phyloP scores from a whole-genome alignment of 2,797 vertebrate genomes.

The Tachyglossus aculeatus region DNA sequence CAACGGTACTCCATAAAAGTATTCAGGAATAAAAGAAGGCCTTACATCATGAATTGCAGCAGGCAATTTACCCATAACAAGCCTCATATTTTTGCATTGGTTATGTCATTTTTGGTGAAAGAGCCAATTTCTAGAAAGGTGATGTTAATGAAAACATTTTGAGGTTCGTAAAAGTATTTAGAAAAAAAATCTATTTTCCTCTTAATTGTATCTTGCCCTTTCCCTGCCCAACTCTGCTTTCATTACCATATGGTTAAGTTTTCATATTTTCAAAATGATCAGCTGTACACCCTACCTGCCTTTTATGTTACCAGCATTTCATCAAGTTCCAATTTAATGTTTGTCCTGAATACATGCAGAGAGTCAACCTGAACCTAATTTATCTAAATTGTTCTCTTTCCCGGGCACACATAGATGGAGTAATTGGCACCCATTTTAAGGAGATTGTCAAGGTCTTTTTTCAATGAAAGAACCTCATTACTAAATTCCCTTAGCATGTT shows the following conservation, averaged over 20 bases:
- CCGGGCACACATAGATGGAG: constrained; percentile 57
- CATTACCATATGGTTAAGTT: constrained; percentile 37
- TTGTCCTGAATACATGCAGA: constrained; percentile 54
- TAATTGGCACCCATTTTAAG: constrained; percentile 70
- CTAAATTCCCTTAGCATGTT: constrained; percentile 55
- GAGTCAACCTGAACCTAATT: constrained; percentile 68
- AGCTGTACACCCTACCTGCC: constrained; percentile 52
- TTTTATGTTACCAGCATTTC: constrained; percentile 61
- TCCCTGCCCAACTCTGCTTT: constrained; percentile 64
- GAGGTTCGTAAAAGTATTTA: constrained; percentile 36
- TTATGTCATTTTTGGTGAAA: constrained; percentile 71
- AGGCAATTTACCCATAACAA: constrained; percentile 68
- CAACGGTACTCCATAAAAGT: constrained; percentile 64
- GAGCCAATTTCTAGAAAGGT: constrained; percentile 67
- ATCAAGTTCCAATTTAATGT: constrained; percentile 65
- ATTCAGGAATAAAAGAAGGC: constrained; percentile 61
- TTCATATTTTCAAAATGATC: constrained; percentile 58
- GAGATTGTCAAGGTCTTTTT: constrained; percentile 63
- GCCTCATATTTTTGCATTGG: constrained; percentile 71
- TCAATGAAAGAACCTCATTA: constrained; percentile 55
- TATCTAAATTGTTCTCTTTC: constrained; percentile 64
- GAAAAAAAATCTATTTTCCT: constrained; percentile 13
- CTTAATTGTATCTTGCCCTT: constrained; percentile 23
- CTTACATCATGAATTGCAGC: constrained; percentile 72
- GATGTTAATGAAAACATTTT: constrained; percentile 68